These are phyloP conservation scores for Hemichromis elongatus DNA, from an alignment of 2,113 vertebrate species.

Conservation along the genomic window DNA sequence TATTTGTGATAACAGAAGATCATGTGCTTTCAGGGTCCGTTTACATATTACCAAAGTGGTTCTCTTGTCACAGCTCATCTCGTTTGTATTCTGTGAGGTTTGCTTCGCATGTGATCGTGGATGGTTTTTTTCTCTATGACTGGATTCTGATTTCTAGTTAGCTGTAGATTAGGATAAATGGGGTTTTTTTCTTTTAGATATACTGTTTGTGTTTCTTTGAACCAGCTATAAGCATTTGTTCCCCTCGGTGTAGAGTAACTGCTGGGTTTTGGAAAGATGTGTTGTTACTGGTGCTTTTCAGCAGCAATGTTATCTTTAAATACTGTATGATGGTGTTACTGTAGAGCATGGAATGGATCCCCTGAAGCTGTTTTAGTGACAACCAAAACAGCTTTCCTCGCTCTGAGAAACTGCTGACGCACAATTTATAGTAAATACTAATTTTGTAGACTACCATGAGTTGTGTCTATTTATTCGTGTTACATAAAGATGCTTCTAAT, in stretches of 20 bases:
- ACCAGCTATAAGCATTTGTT: conserved; percentile 16
- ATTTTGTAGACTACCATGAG: conserved; percentile 44
- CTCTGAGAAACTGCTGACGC: conserved; percentile 35
- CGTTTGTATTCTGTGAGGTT: neutral
- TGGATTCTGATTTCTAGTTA: neutral
- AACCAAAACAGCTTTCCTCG: neutral
- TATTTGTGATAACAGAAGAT: neutral
- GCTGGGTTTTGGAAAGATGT: neutral
- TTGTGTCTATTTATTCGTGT: neutral
- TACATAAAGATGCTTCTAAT: neutral
- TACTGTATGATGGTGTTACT: neutral
- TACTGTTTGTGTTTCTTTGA: neutral
- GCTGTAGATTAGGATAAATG: conserved; percentile 5
- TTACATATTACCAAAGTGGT: neutral
- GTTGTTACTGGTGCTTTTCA: conserved; percentile 21
- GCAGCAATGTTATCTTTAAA: conserved; percentile 7
- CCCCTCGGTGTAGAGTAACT: neutral
- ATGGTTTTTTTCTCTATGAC: neutral
- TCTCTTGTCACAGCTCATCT: neutral
- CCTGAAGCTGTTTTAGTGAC: conserved; percentile 1
- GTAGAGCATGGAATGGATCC: conserved; percentile 4
- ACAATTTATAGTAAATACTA: conserved; percentile 62
- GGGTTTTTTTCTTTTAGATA: neutral
- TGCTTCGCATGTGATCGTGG: conserved; percentile 9
- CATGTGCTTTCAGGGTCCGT: conserved; percentile 9